Evolutionary conservation across 2,113 vertebrate genomes (phyloP).

Genomic region (Eleginops maclovinus): DNA sequence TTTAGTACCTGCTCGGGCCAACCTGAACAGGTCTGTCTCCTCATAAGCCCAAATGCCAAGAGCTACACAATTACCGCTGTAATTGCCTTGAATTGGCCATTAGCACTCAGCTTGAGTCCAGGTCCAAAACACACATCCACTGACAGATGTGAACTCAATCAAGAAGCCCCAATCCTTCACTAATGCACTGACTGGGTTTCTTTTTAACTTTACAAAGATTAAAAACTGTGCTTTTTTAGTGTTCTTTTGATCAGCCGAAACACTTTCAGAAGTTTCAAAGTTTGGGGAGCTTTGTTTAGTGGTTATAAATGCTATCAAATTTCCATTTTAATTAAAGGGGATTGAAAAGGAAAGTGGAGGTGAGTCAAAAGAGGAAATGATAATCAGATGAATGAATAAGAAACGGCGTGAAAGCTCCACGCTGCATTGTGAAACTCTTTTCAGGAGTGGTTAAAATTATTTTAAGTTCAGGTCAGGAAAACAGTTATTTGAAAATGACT

Average conservation of each 20-base stretch:
- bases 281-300: neutral
- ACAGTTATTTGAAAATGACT: neutral
- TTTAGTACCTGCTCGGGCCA: constrained; percentile 38
- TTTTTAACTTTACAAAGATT: neutral
- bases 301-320: neutral
- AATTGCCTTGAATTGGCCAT: constrained; percentile 61
- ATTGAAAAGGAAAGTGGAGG: neutral
- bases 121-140: constrained; percentile 40
- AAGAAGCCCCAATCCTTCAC: neutral
- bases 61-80: constrained; percentile 50
- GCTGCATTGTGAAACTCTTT: neutral
- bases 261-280: neutral
- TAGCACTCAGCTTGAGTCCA: constrained; percentile 49
- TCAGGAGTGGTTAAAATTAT: neutral
- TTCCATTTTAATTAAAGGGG: neutral
- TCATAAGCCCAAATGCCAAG: constrained; percentile 55
- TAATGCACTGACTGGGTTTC: constrained; percentile 8
- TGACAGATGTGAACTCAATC: constrained; percentile 55
- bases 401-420: neutral
- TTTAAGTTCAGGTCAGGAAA: neutral
- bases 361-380: neutral
- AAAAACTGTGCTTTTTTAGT: neutral
- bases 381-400: neutral
- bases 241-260: neutral
- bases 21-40: constrained; percentile 45